Base-by-base conservation (phyloP, 1,140 invertebrate species). In the Hylaeus anthracinus region DNA sequence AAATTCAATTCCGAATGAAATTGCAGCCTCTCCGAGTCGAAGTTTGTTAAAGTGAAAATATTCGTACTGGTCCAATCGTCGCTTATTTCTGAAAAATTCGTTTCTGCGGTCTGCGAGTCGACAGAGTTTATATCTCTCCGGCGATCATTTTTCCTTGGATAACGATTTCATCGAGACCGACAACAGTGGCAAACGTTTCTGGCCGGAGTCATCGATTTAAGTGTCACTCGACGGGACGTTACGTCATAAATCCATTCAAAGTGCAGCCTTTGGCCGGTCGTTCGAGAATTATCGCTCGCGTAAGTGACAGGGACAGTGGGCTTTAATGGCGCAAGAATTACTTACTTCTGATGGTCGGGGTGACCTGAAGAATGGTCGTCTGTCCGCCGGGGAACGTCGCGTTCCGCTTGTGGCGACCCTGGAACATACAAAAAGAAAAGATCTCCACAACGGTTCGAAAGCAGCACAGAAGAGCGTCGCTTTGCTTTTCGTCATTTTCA, bases 321-420 rank as follows among this genome's bases (percentile, higher is more conserved):
- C 37, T 43, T 56, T 41, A 71, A 56, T 12, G 39, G 69, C 5
- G 12, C 53, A 66, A 53, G 60, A 74, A 88, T 65, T 58, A 93
- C 91, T 92, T 82, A 94, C 93, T 93, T 90, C 93, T 89, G 79
- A 94, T 91, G 3, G 92, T 88, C 41, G 93, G 92, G 14, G 91
- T 89, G 72, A 92, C 92, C 83, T 93, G 93, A 43, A 95, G 90
- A 79, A 94, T 94, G 65, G 92, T 94, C 6, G 95, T 94, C 87
- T 96, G 95, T n/a, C 95, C 95, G n/a, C 96, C 95, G 60, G 96
- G 96, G 91, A 96, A 96, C n/a, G 96, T 96, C 0, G 97, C 97
- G 90, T 97, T 97, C 74, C 96, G 94, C 92, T 97, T 97, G 87
- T 97, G 96, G 63, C 96, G 95, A 61, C 96, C 96, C 94, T 96